Percentiles rank a stretch among this genome's conserved stretches.
phyloP scores from a whole-genome alignment of 1,140 invertebrate genomes.

The Papilio helenus region DNA sequence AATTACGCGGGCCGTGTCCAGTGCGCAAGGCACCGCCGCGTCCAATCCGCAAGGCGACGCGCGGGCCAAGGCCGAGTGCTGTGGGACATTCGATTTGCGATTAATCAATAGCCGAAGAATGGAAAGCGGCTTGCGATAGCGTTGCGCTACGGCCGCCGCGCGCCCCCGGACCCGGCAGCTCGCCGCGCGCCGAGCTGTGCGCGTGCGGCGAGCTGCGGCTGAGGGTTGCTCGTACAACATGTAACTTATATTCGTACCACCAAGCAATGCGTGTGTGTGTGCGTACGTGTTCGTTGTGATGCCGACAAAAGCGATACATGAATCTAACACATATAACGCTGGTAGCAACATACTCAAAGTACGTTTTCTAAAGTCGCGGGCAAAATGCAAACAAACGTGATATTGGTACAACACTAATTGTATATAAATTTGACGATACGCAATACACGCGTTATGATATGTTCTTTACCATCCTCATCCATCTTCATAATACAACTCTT shows the following conservation, averaged over 20 bases:
- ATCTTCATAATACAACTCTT: no score
- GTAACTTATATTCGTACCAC: no score
- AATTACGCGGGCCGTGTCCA: no score
- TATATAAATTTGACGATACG: no score
- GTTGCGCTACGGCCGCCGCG: conserved; percentile 38
- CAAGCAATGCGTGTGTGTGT: background rate
- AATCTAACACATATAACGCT: no score
- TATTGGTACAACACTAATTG: no score
- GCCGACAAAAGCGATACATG: background rate
- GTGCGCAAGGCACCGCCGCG: background rate
- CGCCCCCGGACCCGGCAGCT: background rate
- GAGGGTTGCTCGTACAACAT: background rate
- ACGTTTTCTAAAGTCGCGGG: no score
- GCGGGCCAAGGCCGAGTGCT: conserved; percentile 44
- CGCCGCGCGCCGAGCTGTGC: background rate
- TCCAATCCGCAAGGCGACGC: background rate
- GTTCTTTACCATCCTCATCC: no score
- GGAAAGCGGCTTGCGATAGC: conserved; percentile 45
- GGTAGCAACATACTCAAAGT: no score
- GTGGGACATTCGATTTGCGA: conserved; percentile 47
- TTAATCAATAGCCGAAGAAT: conserved; percentile 46
- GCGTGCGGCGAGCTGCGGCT: background rate
- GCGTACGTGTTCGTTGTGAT: background rate
- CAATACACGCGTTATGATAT: no score
- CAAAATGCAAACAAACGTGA: no score